Evolutionary conservation across 92 coral and sea anemone genomes (phyloP).

Genomic region (Porites rus): DNA sequence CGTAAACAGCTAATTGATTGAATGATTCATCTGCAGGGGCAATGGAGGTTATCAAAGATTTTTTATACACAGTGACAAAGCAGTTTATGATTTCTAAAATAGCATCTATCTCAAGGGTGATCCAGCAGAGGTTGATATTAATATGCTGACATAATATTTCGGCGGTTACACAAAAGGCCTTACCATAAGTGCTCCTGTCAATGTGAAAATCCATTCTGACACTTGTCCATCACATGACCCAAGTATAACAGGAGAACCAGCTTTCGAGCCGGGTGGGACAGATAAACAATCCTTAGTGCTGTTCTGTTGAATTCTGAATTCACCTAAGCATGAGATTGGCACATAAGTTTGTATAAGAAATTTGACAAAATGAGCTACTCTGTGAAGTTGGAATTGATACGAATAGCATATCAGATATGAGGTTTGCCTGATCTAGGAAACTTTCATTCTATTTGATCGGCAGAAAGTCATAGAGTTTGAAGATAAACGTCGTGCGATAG

Average conservation of each 20-base stretch:
- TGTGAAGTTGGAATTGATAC: neutral
- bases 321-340: neutral
- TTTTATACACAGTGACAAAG: no score
- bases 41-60: no score
- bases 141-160: neutral
- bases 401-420: neutral
- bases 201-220: constrained; percentile 65
- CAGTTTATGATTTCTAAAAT: no score
- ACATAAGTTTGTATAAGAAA: neutral
- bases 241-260: constrained; percentile 27
- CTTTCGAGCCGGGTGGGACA: constrained; percentile 13
- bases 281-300: constrained; percentile 25
- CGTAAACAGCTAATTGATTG: no score
- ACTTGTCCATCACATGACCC: constrained; percentile 46
- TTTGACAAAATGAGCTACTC: neutral
- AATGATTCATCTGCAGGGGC: no score
- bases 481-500: no score
- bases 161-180: neutral
- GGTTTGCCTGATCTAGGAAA: neutral
- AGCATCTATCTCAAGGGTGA: no score
- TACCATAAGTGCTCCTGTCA: constrained; percentile 74
- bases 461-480: no score
- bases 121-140: neutral
- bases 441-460: no score
- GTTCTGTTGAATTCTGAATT: constrained; percentile 35